Conservation (phyloP, 2,888 invertebrate species). For the Cacoxenus indagator region DNA sequence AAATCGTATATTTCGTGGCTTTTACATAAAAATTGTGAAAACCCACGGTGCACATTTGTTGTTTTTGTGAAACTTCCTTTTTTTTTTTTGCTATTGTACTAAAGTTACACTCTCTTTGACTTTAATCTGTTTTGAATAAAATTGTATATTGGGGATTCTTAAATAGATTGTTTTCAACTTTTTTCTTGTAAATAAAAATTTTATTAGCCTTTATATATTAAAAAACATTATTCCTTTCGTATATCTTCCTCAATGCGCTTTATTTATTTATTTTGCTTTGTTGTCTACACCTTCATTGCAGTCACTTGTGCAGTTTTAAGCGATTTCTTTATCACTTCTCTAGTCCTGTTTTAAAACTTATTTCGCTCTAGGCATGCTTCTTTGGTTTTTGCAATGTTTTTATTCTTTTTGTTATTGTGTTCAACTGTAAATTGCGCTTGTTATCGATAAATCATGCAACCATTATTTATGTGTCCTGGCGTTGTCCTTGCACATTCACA, state of each 20-base stretch:
- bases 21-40: too few species aligned
- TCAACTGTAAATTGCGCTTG: constrained; percentile 68
- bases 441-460: constrained; percentile 70
- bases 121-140: constrained; percentile 61
- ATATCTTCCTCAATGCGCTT: too few species aligned
- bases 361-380: constrained; percentile 26
- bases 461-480: constrained; percentile 66
- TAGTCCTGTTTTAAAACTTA: constrained; percentile 9
- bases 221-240: constrained; percentile 42
- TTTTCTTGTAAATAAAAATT: constrained; percentile 47
- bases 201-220: constrained; percentile 34
- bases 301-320: constrained; percentile 39
- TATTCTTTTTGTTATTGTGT: constrained; percentile 34
- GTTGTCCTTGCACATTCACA: not conserved
- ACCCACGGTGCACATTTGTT: too few species aligned
- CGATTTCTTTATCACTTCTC: constrained; percentile 19
- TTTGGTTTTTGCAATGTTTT: constrained; percentile 20
- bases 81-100: not conserved
- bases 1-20: too few species aligned
- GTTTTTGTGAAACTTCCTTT: too few species aligned
- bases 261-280: constrained; percentile 17
- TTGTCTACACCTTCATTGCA: constrained; percentile 53
- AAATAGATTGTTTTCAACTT: constrained; percentile 27
- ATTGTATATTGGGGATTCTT: constrained; percentile 52
- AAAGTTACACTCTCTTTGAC: not conserved